Conservation (phyloP, 2,888 invertebrate genomes). For the Athetis lepigone region DNA sequence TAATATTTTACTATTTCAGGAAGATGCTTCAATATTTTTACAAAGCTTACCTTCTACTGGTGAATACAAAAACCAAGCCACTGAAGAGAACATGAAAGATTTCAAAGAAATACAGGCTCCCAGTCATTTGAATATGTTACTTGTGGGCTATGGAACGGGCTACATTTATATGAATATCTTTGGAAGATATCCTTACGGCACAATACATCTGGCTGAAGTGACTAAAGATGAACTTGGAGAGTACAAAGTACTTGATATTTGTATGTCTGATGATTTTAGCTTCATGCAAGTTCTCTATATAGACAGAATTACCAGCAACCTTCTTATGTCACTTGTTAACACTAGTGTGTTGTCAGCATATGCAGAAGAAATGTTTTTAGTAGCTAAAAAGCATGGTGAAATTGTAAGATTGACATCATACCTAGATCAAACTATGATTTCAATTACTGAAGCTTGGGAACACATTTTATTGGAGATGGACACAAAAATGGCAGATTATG, state of each 20-base stretch:
- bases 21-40: slow-evolving; percentile 89
- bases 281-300: slow-evolving; percentile 92
- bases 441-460: slow-evolving; percentile 98
- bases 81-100: slow-evolving; percentile 90
- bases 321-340: slow-evolving; percentile 88
- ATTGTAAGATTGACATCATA: slow-evolving; percentile 93
- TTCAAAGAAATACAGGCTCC: slow-evolving; percentile 91
- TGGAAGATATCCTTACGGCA: slow-evolving; percentile 95
- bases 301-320: slow-evolving; percentile 85
- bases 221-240: slow-evolving; percentile 90
- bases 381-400: slow-evolving; percentile 94
- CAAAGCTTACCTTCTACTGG: slow-evolving; percentile 90
- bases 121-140: slow-evolving; percentile 93
- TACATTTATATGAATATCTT: slow-evolving; percentile 94
- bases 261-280: slow-evolving; percentile 93
- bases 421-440: slow-evolving; percentile 94
- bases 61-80: slow-evolving; percentile 87
- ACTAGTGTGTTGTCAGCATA: slow-evolving; percentile 92
- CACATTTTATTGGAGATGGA: slow-evolving; percentile 98
- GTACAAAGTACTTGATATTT: slow-evolving; percentile 92
- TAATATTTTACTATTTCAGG: too few species aligned
- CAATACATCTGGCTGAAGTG: slow-evolving; percentile 91
- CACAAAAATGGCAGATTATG: slow-evolving; percentile 97
- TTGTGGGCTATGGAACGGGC: slow-evolving; percentile 94
- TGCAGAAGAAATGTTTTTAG: slow-evolving; percentile 92